These are phyloP conservation scores for Muntiacus muntjak DNA, from an alignment of 2,113 vertebrate genomes.

Conservation along the genomic window DNA sequence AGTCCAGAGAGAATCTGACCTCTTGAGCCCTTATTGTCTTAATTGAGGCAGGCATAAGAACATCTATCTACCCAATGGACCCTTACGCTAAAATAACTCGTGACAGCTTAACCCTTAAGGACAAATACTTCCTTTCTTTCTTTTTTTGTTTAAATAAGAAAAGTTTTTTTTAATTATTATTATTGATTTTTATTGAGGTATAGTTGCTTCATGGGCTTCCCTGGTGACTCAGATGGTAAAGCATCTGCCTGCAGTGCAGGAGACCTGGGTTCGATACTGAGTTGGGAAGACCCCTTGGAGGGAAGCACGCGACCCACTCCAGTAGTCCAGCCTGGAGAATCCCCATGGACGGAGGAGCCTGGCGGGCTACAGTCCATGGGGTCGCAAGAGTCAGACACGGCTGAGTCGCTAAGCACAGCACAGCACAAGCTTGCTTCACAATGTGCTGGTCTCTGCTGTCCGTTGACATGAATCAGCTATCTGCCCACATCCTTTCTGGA, in stretches of 20 bases:
- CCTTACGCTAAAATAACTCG: background rate
- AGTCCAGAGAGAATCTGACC: background rate
- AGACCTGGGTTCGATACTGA: background rate
- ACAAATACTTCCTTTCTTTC: background rate
- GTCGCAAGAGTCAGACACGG: background rate
- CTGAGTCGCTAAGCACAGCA: background rate
- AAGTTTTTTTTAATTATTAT: background rate
- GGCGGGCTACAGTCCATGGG: accelerated
- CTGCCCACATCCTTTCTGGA: background rate
- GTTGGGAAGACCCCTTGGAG: background rate
- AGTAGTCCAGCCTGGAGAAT: background rate
- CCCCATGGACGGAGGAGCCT: background rate
- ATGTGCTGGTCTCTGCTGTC: background rate
- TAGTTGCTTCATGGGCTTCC: background rate
- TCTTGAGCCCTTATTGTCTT: background rate
- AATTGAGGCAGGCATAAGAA: background rate
- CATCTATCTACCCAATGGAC: background rate
- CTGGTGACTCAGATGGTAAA: background rate
- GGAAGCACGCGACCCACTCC: background rate
- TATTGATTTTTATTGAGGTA: background rate
- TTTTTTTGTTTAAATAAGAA: background rate
- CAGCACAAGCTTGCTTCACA: background rate
- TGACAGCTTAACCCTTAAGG: background rate
- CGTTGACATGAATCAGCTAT: background rate
- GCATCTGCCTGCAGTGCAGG: background rate